phyloP scores from a whole-genome alignment of 2,797 vertebrate genomes.

The Sebastes umbrosus region DNA sequence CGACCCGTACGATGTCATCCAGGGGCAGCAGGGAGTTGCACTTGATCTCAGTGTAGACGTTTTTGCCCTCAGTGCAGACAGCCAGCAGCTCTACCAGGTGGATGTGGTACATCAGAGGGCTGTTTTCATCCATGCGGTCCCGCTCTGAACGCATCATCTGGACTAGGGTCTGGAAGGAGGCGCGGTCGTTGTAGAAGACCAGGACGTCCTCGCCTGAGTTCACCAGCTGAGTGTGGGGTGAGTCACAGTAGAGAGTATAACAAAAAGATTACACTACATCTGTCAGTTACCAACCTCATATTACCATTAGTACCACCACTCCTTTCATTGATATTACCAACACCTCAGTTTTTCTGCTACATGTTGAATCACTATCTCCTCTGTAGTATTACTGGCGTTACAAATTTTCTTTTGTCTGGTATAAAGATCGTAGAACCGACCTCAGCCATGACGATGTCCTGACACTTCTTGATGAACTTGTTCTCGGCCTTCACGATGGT shows the following conservation, averaged over 20 bases:
- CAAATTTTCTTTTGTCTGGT: background rate
- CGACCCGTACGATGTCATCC: constrained; percentile 97
- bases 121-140: constrained; percentile 97
- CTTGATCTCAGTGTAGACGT: constrained; percentile 98
- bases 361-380: background rate
- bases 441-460: constrained; percentile 99
- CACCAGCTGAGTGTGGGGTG: constrained; percentile 84
- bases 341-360: background rate
- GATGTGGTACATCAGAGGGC: constrained; percentile 97
- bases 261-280: background rate
- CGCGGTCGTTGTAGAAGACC: constrained; percentile 98
- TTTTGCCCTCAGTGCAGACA: constrained; percentile 97
- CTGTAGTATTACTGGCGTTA: background rate
- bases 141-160: constrained; percentile 99
- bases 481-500: constrained; percentile 98
- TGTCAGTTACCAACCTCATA: background rate
- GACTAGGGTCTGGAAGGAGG: constrained; percentile 97
- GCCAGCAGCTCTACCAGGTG: constrained; percentile 96
- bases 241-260: background rate
- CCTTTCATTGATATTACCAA: background rate
- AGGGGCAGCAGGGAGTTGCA: constrained; percentile 97
- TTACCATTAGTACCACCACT: too few species aligned
- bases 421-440: constrained; percentile 71
- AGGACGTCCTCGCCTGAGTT: constrained; percentile 96
- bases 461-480: constrained; percentile 99